These are phyloP conservation scores for Meteorus colon DNA, from an alignment of 2,888 invertebrate species.

Conservation along the genomic window DNA sequence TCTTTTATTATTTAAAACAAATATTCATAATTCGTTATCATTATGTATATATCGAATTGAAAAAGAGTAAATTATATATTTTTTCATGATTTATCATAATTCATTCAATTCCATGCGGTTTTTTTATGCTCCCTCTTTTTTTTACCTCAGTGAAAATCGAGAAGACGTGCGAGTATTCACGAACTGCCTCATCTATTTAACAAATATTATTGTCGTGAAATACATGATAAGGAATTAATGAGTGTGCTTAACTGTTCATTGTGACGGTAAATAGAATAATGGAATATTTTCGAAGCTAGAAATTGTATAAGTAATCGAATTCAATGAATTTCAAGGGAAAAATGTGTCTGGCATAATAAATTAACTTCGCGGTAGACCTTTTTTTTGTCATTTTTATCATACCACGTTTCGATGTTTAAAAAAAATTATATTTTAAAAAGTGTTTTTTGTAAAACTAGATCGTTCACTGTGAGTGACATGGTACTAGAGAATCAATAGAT, in stretches of 20 bases:
- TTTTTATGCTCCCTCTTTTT: not conserved
- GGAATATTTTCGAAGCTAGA: no score
- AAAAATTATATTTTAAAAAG: no score
- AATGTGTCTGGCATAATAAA: no score
- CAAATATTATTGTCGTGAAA: conserved; percentile 1
- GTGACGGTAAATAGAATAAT: not conserved
- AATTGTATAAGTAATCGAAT: not conserved
- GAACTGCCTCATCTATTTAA: not conserved
- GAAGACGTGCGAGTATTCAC: not conserved
- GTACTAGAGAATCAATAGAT: no score
- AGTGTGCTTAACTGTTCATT: not conserved
- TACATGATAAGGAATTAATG: not conserved
- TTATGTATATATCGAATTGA: not conserved
- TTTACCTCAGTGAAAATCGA: not conserved
- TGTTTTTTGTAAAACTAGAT: no score
- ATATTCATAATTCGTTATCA: not conserved
- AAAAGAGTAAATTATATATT: not conserved
- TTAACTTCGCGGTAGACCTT: no score
- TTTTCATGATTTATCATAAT: not conserved
- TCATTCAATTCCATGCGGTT: no score
- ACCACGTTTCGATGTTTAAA: no score
- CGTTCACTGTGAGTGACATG: no score
- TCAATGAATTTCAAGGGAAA: not conserved
- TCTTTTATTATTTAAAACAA: not conserved
- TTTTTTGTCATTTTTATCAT: no score